Evolutionary conservation across 2,888 invertebrate genomes (phyloP).

Genomic region (Drosophila lacicola): DNA sequence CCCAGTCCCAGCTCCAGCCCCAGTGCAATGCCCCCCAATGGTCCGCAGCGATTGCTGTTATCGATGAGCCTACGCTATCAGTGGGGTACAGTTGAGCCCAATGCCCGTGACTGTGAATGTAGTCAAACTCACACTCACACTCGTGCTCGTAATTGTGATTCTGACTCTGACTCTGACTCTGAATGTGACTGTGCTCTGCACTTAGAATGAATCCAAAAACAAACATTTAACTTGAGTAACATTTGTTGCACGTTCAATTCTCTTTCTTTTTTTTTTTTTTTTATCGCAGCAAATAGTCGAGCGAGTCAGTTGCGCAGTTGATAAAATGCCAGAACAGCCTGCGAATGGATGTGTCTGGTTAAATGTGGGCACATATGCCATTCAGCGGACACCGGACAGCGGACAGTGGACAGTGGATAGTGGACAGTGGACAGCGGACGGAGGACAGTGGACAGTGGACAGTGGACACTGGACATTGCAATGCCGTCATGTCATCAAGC

Average conservation of each 20-base stretch:
- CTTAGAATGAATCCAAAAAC: slow-evolving; percentile 73
- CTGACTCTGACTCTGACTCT: slow-evolving; percentile 4
- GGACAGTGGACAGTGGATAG: slow-evolving; percentile 11
- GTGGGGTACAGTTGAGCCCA: slow-evolving; percentile 60
- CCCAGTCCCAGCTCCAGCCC: slow-evolving; percentile 6
- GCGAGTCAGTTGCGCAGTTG: slow-evolving; percentile 34
- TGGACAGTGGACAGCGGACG: slow-evolving; percentile 4
- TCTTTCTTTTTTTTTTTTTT: slow-evolving; percentile 19
- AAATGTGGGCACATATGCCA: slow-evolving; percentile 39
- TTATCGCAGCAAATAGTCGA: slow-evolving; percentile 56
- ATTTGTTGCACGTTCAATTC: slow-evolving; percentile 54
- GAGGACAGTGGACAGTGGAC: not conserved
- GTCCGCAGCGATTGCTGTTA: slow-evolving; percentile 64
- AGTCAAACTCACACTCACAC: slow-evolving; percentile 14
- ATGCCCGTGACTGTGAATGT: slow-evolving; percentile 41
- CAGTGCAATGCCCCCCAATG: slow-evolving; percentile 52
- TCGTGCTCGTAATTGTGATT: slow-evolving; percentile 23
- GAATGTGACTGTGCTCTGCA: slow-evolving; percentile 50
- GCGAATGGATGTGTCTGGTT: slow-evolving; percentile 13
- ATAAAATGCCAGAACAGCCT: slow-evolving; percentile 33
- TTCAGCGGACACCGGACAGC: not conserved
- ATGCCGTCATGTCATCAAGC: slow-evolving; percentile 73
- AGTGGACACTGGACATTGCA: slow-evolving; percentile 8
- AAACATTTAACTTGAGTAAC: slow-evolving; percentile 81
- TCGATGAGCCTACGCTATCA: slow-evolving; percentile 76